Evolutionary conservation across 2,113 vertebrate genomes (phyloP), one percentile per base, ranked within the genome.

Genomic region (Esox niger): DNA sequence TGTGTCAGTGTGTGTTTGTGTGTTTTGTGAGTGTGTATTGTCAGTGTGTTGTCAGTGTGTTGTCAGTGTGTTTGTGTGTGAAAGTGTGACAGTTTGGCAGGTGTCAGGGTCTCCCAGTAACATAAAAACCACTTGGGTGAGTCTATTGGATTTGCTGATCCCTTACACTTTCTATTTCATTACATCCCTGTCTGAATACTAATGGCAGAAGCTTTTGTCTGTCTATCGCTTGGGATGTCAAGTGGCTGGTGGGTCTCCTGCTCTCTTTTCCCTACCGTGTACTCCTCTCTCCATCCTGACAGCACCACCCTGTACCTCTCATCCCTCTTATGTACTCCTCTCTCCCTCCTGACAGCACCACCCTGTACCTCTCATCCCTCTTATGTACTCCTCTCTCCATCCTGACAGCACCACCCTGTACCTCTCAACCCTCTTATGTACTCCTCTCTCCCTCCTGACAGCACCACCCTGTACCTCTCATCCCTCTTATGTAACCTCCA

Each of bases 151-250:
- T 85, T 80, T 82, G 67, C 62, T 84, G 79, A 86, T 65, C 55
- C 80, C 38, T 59, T 74, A 71, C 68, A 69, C 49, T 80, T 88
- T 89, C 83, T 88, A 89, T 87, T 89, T 84, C 86, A 79, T 81
- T 69, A 81, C 69, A 70, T 69, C 57, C 47, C 64, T 64, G 60
- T 74, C 66, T 68, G 74, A 87, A 88, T 87, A 87, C 75, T 83
- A 87, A 89, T 86, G 71, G 23, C 11, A 35, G 55, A 23, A 33
- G 75, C 52, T 70, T 55, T 56, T 68, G 56, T 67, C 52, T 46
- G 52, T 58, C 61, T 76, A 72, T 83, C 78, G 85, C 62, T 3
- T 49, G 56, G 59, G 76, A 73, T 79, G 78, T 84, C 71, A 75
- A 77, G 67, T 76, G 75, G 69, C 49, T 68, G 0, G 35, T 11